Conservation (phyloP, 2,797 vertebrate genomes). For the Cygnus olor region DNA sequence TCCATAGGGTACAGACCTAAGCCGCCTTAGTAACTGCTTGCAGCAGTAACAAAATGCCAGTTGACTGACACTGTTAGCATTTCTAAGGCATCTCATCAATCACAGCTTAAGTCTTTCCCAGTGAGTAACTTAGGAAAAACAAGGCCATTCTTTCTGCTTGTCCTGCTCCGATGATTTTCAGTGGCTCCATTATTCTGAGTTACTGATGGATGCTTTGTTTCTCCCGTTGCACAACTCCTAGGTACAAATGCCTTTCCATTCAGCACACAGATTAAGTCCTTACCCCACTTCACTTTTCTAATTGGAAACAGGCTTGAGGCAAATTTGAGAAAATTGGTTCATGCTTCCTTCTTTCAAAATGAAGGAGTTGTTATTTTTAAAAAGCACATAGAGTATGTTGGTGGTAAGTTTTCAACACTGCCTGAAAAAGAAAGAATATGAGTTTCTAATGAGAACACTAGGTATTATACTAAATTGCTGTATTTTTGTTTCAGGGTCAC, state of each 20-base stretch:
- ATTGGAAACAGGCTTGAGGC: not conserved
- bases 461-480: not conserved
- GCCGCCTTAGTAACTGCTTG: not conserved
- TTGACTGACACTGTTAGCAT: not conserved
- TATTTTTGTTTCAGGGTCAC: not conserved
- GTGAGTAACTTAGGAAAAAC: not conserved
- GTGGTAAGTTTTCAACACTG: not conserved
- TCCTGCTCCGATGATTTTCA: not conserved
- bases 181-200: not conserved
- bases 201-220: conserved; percentile 13
- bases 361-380: not conserved
- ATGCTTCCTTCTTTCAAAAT: not conserved
- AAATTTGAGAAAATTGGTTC: not conserved
- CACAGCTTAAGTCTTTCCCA: not conserved
- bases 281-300: not conserved
- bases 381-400: not conserved
- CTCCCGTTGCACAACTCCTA: not conserved
- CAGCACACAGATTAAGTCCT: not conserved
- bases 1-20: not conserved
- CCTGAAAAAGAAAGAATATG: not conserved
- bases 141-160: conserved; percentile 16
- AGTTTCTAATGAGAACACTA: not conserved
- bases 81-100: conserved; percentile 38
- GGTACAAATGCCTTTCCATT: conserved; percentile 8
- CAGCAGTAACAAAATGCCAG: conserved; percentile 24